phyloP scores from a whole-genome alignment of 2,113 vertebrate genomes.

The Pelmatolapia mariae region DNA sequence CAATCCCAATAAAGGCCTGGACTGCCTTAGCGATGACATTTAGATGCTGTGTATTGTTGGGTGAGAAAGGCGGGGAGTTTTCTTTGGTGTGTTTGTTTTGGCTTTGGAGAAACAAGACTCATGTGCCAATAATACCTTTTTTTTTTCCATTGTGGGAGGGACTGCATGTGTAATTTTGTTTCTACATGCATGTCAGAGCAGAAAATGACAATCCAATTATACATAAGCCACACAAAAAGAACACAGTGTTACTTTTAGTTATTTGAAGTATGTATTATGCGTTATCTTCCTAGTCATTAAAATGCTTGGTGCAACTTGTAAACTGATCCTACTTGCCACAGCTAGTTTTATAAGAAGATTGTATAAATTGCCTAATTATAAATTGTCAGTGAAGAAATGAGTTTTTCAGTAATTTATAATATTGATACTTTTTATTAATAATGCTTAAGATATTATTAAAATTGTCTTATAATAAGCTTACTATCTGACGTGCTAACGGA shows the following conservation, averaged over 20 bases:
- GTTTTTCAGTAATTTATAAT: background rate
- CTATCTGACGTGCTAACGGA: background rate
- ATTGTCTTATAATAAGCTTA: background rate
- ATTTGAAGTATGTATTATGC: background rate
- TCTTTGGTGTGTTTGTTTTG: slow-evolving; percentile 22
- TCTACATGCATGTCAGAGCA: background rate
- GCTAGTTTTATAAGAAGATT: background rate
- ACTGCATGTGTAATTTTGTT: background rate
- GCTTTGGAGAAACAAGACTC: background rate
- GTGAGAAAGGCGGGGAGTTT: background rate
- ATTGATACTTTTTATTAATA: background rate
- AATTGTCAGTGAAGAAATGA: background rate
- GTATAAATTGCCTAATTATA: fast-evolving
- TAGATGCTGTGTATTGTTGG: slow-evolving; percentile 11
- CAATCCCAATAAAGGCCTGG: slow-evolving; percentile 42
- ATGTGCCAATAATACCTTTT: background rate
- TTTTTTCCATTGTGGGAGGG: background rate
- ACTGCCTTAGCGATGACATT: slow-evolving; percentile 33
- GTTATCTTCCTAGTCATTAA: background rate
- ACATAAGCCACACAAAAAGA: background rate
- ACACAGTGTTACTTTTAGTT: background rate
- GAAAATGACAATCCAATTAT: background rate
- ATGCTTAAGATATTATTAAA: background rate
- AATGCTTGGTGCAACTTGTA: background rate
- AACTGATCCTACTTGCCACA: background rate